Evolutionary conservation across 2,113 vertebrate genomes (phyloP), one percentile per base, ranked within the genome.

Genomic region (Parotia lawesii): DNA sequence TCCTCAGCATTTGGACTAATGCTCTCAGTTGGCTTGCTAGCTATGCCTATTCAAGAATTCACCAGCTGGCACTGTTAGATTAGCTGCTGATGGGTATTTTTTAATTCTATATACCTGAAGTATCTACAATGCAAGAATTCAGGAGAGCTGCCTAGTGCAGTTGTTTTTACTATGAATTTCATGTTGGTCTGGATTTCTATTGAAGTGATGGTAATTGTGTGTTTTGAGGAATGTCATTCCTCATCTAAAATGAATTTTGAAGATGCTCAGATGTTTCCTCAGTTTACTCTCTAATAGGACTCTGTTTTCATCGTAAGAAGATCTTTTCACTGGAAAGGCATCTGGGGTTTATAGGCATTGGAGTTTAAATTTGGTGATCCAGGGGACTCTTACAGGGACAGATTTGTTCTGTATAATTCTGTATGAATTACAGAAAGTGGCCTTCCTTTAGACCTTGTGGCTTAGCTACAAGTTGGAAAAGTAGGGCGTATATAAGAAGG

Each of bases 401-500:
- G 28, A 61, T 78, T n/a, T 48, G 9, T 61, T 40, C 40, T 40
- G 40, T 40, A 14, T 40, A 40, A 40, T 40, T 40, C 40, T 76
- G 6, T 45, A 25, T 58, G 23, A 64, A 28, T 17, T 66, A 0
- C 9, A 28, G 37, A 29, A 84, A 47, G 27, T 5, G 2, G 2
- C 14, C 6, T 92, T 70, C 15, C 47, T 62, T 82, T 65, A 48
- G 51, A 54, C 17, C n/a, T 70, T 15, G 4, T 67, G 57, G 29
- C 23, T 79, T 71, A 77, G 44, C 37, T 64, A 25, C 17, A 75
- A 14, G 10, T 25, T 67, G 62, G 22, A 61, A 40, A 70, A 85
- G 29, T 23, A 70, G 33, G 20, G 1, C 0, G 0, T 64, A 3
- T 57, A 0, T 77, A 74, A 74, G 70, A 42, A 15, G 24, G 16